A percentile compares a stretch with the other conserved stretches of the same genome.
These are phyloP conservation scores for Platysternon megacephalum DNA, from an alignment of 2,113 vertebrate genomes.

Conservation along the genomic window DNA sequence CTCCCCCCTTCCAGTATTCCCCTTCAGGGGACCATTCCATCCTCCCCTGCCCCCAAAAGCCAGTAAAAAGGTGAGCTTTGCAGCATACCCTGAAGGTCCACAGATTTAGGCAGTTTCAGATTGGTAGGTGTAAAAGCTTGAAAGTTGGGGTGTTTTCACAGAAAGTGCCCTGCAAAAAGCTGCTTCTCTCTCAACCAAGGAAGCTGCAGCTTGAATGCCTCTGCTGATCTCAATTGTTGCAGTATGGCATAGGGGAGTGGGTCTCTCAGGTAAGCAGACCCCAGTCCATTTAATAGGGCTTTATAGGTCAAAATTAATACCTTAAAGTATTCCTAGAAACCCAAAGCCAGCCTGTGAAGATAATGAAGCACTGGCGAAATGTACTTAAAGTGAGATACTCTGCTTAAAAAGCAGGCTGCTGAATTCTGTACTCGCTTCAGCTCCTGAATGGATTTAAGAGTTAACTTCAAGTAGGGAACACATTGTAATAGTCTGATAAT, in stretches of 20 bases:
- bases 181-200: neutral
- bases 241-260: neutral
- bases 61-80: neutral
- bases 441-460: neutral
- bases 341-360: neutral
- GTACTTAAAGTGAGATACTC: neutral
- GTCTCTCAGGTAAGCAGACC: neutral
- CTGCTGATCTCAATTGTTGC: neutral
- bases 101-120: constrained; percentile 36
- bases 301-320: neutral
- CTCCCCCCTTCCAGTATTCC: neutral
- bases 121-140: neutral
- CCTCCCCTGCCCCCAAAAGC: neutral
- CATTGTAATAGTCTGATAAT: neutral
- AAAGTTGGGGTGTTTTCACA: neutral
- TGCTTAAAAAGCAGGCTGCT: neutral
- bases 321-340: neutral
- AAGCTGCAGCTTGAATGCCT: neutral
- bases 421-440: neutral
- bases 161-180: neutral
- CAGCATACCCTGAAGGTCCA: neutral
- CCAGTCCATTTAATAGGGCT: neutral
- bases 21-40: neutral
- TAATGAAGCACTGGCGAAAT: neutral
- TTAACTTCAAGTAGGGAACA: neutral